Base-by-base conservation (phyloP, 2,113 vertebrate species). In the Mormyrus iriodes region DNA sequence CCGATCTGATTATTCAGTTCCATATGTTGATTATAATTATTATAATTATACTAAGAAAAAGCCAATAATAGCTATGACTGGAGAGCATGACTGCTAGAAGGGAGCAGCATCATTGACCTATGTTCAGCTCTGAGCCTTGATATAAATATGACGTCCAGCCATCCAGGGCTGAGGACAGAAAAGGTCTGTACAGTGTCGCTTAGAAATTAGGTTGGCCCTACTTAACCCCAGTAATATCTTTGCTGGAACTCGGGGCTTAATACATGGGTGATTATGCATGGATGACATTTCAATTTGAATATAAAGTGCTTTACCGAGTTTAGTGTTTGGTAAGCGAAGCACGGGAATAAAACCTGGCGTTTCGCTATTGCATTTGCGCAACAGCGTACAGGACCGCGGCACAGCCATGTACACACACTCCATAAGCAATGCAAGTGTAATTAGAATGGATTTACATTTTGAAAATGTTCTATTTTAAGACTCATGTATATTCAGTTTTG, bases 131-230 rank as follows among this genome's bases (percentile, higher is more conserved):
- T 31, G 3, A 46, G 53, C 24, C 53, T 87, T 79, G 19, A 55
- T 86, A 8, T 92, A 73, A 90, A 92, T 92, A 89, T 85, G 87
- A 85, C 73, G 31, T 42, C 83, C 69, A 90, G 61, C 46, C 42
- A 51, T 58, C 69, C 86, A 48, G 87, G 55, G 46, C 4, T 88
- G 49, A 69, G 49, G 15, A 82, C 73, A 58, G 51, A 61, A 61
- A 69, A 53, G 51, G 17, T 46, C 27, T 44, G 35, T 53, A n/a
- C 86, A 61, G 52, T 35, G 39, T 65, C 85, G 19, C 49, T 35
- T 79, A 42, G 13, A 79, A 79, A 79, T 79, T 17, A 79, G 35
- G 39, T 7, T 79, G 73, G 73, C 73, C 73, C 73, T 21, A 79
- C 42, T 79, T 79, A 88, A 88, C 86, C 55, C 42, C 42, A 8